A percentile compares a stretch with the other conserved stretches of the same genome.
Conservation (phyloP, 2,888 invertebrate genomes). For the Leucozona laternaria region DNA sequence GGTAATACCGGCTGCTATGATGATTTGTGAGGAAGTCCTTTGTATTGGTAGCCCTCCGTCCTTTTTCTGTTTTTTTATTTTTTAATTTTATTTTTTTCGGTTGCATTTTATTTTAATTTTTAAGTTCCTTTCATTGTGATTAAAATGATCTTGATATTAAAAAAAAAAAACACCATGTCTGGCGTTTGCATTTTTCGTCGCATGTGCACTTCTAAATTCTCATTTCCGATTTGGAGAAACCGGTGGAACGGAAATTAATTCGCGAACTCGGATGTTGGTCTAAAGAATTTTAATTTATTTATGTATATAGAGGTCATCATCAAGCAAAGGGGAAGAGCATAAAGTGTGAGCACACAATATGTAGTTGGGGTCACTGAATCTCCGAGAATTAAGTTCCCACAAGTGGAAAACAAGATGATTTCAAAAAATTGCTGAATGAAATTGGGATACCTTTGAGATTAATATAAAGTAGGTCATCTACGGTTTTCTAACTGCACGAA, state of each 20-base stretch:
- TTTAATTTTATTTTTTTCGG: constrained; percentile 21
- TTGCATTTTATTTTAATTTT: constrained; percentile 69
- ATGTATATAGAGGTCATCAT: background rate
- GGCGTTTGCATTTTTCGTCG: constrained; percentile 69
- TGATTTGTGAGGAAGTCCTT: constrained; percentile 71
- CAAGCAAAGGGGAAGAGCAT: background rate
- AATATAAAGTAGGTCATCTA: too few species aligned
- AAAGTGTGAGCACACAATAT: background rate
- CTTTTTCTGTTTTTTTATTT: constrained; percentile 29
- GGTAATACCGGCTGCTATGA: constrained; percentile 67
- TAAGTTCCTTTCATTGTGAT: constrained; percentile 66
- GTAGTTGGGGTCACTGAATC: background rate
- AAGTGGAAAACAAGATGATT: too few species aligned
- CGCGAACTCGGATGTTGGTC: constrained; percentile 53
- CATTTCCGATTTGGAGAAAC: constrained; percentile 65
- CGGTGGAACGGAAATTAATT: constrained; percentile 73
- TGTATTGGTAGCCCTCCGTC: constrained; percentile 53
- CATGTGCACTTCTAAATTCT: constrained; percentile 70
- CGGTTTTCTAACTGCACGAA: too few species aligned
- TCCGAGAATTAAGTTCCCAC: too few species aligned
- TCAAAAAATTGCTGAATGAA: too few species aligned
- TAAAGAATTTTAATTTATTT: constrained; percentile 65
- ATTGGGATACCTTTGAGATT: too few species aligned
- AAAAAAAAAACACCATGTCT: constrained; percentile 49
- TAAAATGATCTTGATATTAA: constrained; percentile 61